Evolutionary conservation across 92 coral and sea anemone species (phyloP), one percentile per base, ranked within the genome.

Genomic region (Muricea muricata): DNA sequence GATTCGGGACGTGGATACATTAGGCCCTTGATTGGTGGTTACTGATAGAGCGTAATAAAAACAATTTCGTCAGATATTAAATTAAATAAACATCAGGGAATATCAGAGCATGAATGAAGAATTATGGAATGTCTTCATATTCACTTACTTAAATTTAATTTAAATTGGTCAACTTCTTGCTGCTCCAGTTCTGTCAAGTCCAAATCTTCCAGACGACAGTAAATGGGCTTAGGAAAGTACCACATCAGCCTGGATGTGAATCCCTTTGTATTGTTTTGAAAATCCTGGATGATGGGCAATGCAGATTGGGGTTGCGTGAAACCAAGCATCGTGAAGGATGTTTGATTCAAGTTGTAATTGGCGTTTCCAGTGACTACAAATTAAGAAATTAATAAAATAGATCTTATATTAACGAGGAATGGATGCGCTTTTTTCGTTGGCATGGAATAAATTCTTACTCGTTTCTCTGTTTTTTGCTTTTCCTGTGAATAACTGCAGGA

Each of bases 401-500:
- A n/a, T n/a, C n/a, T n/a, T n/a, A n/a, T n/a, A n/a, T n/a, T n/a
- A n/a, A n/a, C n/a, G n/a, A n/a, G n/a, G n/a, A n/a, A n/a, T n/a
- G n/a, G n/a, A n/a, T n/a, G n/a, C n/a, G n/a, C n/a, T n/a, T n/a
- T n/a, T n/a, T n/a, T n/a, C n/a, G n/a, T n/a, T n/a, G n/a, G n/a
- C n/a, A n/a, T n/a, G n/a, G n/a, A n/a, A n/a, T n/a, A n/a, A n/a
- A n/a, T n/a, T n/a, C n/a, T n/a, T 56, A 85, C 92, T 69, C 54
- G 92, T 89, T 73, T 86, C 92, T 45, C 91, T 63, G 29, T 76
- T 76, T 70, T 91, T 88, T 6, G 79, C 28, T 71, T 89, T 86
- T 9, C 92, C 91, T 28, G 81, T 91, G 45, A 81, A 82, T 75
- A 91, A 63, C 63, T 92, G 85, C 0, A 89, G 79, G 18, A 92